phyloP scores from a whole-genome alignment of 2,113 vertebrate genomes.

The Sturnira hondurensis region DNA sequence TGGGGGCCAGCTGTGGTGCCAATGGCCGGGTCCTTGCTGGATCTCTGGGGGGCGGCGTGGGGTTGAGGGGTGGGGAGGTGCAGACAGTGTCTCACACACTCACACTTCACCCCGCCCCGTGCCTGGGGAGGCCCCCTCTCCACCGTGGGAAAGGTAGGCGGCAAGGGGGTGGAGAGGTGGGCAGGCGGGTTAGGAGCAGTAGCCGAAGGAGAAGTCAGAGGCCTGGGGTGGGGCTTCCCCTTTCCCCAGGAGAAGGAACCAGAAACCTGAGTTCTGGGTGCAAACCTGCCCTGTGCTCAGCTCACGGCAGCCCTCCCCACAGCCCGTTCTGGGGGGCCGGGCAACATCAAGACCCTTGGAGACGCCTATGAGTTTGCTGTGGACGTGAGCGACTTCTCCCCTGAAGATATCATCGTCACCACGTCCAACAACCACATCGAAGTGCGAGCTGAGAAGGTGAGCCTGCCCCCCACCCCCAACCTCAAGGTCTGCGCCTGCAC shows the following conservation, averaged over 20 bases:
- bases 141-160: rapidly evolving
- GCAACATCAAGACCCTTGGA: conserved; percentile 91
- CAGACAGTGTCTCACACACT: rapidly evolving
- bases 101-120: background rate
- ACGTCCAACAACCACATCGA: conserved; percentile 99
- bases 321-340: conserved; percentile 80
- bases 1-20: background rate
- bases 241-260: background rate
- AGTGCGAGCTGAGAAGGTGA: conserved; percentile 96
- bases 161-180: rapidly evolving
- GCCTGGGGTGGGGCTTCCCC: background rate
- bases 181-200: rapidly evolving
- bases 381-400: conserved; percentile 94
- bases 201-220: background rate
- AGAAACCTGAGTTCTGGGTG: background rate
- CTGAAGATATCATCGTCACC: conserved; percentile 96
- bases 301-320: conserved; percentile 7
- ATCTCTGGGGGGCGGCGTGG: background rate
- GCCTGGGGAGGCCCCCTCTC: background rate
- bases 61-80: background rate
- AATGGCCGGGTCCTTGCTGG: background rate
- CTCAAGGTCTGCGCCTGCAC: rapidly evolving
- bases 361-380: conserved; percentile 97
- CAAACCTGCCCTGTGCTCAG: background rate
- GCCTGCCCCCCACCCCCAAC: background rate